Conservation (phyloP, 1,140 invertebrate species). For the Portunus trituberculatus region DNA sequence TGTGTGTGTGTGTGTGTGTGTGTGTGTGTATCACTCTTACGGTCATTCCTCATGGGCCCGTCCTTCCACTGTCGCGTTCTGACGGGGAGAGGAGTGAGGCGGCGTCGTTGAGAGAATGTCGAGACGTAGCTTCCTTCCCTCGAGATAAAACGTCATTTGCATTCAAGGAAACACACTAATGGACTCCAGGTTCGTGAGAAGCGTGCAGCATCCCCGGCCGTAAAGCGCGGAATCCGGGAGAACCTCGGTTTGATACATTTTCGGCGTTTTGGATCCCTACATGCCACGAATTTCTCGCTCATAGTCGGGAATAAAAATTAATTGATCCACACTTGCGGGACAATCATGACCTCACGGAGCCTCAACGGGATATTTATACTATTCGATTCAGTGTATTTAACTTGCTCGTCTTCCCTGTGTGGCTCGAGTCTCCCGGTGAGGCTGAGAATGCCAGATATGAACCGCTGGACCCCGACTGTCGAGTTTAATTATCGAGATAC, state of each 20-base stretch:
- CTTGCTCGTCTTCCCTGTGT: neutral
- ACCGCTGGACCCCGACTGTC: neutral
- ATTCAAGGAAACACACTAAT: conserved; percentile 23
- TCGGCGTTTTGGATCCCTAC: neutral
- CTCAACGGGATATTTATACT: neutral
- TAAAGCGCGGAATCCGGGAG: conserved; percentile 9
- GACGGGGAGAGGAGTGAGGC: neutral
- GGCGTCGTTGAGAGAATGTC: conserved; percentile 8
- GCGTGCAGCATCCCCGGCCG: neutral
- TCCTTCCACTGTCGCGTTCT: neutral
- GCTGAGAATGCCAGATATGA: neutral
- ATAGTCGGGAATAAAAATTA: conserved; percentile 24
- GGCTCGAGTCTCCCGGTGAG: neutral
- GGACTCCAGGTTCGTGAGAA: conserved; percentile 10
- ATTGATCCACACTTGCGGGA: neutral
- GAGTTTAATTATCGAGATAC: conserved; percentile 14
- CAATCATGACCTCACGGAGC: neutral
- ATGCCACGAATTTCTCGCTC: neutral
- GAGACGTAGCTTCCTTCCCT: conserved; percentile 18
- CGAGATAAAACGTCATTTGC: conserved; percentile 21
- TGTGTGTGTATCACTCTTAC: neutral
- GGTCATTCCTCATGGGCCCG: neutral
- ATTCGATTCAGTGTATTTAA: neutral
- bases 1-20: neutral
- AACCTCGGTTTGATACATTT: neutral